phyloP scores from a whole-genome alignment of 2,888 invertebrate genomes.

The Cheilosia vulpina region DNA sequence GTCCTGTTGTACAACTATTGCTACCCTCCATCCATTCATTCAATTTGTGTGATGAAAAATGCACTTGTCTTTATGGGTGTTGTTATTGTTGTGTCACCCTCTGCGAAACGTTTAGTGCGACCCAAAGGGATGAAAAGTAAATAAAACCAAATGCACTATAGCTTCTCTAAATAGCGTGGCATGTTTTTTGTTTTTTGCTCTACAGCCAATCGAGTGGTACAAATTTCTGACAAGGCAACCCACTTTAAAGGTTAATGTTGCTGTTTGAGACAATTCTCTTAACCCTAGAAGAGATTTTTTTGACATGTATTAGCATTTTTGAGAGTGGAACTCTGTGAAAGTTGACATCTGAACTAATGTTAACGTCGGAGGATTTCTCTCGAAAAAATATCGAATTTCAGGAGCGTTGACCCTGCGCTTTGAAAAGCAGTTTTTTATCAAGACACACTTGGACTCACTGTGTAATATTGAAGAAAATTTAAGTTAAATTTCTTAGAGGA shows the following conservation, averaged over 20 bases:
- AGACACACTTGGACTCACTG: too few species aligned
- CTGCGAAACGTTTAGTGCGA: constrained; percentile 46
- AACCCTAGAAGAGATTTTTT: constrained; percentile 32
- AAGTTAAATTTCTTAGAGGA: neutral
- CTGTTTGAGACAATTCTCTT: constrained; percentile 46
- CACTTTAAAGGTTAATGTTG: constrained; percentile 58
- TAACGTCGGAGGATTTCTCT: neutral
- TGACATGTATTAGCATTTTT: constrained; percentile 4
- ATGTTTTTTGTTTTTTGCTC: neutral
- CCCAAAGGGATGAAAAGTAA: constrained; percentile 67
- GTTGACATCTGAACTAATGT: constrained; percentile 46
- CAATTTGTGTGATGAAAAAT: constrained; percentile 73
- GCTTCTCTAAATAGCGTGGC: constrained; percentile 20
- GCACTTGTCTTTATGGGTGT: constrained; percentile 70
- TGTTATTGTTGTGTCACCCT: constrained; percentile 53
- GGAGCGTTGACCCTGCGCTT: neutral
- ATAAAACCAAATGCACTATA: constrained; percentile 51
- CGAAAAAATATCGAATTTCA: neutral
- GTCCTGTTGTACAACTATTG: constrained; percentile 44
- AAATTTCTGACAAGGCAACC: constrained; percentile 43
- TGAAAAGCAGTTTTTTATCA: neutral
- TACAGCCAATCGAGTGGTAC: constrained; percentile 49
- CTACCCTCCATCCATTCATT: constrained; percentile 44
- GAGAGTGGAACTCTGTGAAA: constrained; percentile 48
- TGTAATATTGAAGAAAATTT: too few species aligned